These are phyloP conservation scores for Ceuthmochares aereus DNA, from an alignment of 2,113 vertebrate genomes.

Conservation along the genomic window DNA sequence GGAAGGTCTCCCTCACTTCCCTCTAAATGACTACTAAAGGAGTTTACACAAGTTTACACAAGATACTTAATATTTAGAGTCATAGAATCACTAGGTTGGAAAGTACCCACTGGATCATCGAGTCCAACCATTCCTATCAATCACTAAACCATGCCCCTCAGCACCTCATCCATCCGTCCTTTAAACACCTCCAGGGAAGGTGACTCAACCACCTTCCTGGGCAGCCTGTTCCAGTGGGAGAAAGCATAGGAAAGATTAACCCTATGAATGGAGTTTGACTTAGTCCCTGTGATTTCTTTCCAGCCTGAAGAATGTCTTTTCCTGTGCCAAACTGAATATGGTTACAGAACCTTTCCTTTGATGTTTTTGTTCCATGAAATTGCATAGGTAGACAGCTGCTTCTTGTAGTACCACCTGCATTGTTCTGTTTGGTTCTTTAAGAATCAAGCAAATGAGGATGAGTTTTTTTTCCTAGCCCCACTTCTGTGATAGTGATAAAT, in stretches of 20 bases:
- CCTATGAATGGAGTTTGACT: not conserved
- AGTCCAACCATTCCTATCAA: too few species aligned
- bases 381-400: not conserved
- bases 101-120: too few species aligned
- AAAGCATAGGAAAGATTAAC: not conserved
- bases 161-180: too few species aligned
- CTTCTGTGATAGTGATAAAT: not conserved
- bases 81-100: too few species aligned
- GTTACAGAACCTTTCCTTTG: not conserved
- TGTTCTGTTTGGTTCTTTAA: not conserved
- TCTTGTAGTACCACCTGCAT: not conserved
- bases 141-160: too few species aligned
- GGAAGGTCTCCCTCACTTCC: not conserved
- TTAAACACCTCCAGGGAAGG: too few species aligned
- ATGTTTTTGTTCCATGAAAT: not conserved
- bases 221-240: too few species aligned
- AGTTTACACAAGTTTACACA: not conserved
- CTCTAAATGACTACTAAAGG: not conserved
- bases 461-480: not conserved
- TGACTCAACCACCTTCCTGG: too few species aligned
- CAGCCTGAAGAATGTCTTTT: not conserved
- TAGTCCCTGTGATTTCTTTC: not conserved
- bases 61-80: not conserved
- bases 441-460: not conserved
- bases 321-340: not conserved